phyloP scores from a whole-genome alignment of 2,113 vertebrate species.

The Myocastor coypus region DNA sequence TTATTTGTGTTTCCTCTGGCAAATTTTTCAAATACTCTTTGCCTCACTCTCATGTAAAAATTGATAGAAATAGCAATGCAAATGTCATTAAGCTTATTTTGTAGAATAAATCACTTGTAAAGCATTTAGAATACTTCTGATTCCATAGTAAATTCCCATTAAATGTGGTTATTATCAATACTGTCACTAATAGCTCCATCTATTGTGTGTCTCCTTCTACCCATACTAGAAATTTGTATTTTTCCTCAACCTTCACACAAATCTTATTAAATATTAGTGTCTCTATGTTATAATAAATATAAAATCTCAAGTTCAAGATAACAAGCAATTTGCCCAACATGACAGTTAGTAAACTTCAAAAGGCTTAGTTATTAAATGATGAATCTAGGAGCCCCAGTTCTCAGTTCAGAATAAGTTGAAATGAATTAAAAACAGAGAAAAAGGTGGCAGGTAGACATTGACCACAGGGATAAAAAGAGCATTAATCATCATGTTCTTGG shows the following conservation, averaged over 20 bases:
- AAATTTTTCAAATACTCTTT: not conserved
- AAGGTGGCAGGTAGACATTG: not conserved
- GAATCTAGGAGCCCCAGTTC: not conserved
- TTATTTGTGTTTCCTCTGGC: not conserved
- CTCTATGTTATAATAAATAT: not conserved
- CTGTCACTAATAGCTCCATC: not conserved
- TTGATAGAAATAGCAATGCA: not conserved
- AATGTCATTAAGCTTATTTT: not conserved
- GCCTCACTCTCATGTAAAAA: not conserved
- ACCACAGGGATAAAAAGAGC: not conserved
- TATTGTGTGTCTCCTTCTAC: not conserved
- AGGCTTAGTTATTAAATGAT: not conserved
- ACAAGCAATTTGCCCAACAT: not conserved
- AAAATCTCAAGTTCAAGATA: conserved; percentile 7
- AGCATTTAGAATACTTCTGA: not conserved
- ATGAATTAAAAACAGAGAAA: not conserved
- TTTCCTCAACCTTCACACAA: not conserved
- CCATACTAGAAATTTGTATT: not conserved
- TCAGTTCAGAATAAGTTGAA: not conserved
- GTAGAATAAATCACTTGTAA: conserved; percentile 14
- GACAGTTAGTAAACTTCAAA: not conserved
- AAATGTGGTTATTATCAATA: not conserved
- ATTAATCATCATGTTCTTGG: no score
- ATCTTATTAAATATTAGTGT: not conserved
- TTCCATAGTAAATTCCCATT: not conserved